A percentile compares a stretch with the other conserved stretches of the same genome.
phyloP scores from a whole-genome alignment of 2,797 vertebrate genomes.

The Nyctibius grandis region DNA sequence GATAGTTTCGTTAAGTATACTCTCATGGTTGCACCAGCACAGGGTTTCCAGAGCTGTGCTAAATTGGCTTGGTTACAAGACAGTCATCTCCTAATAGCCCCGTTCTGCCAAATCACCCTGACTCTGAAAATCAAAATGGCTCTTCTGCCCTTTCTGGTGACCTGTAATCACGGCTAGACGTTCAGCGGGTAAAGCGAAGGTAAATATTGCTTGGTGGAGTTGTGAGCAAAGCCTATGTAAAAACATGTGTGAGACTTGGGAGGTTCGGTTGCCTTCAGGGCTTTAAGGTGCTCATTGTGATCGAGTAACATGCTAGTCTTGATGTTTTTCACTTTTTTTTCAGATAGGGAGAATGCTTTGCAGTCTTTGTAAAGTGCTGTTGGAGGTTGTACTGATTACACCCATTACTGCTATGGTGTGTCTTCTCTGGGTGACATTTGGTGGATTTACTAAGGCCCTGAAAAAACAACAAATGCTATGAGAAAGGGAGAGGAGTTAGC shows the following conservation, averaged over 20 bases:
- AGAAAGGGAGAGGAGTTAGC: background rate
- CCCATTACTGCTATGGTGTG: background rate
- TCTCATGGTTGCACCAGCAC: background rate
- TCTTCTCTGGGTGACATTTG: background rate
- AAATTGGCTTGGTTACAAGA: background rate
- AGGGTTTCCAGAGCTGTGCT: background rate
- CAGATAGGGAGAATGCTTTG: background rate
- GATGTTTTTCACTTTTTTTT: background rate
- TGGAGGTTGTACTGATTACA: background rate
- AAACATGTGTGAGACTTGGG: background rate
- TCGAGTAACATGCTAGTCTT: background rate
- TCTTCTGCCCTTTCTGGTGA: background rate
- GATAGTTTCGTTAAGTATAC: background rate
- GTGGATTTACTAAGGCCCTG: background rate
- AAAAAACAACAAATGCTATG: background rate
- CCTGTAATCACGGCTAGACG: fast-evolving
- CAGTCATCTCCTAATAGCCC: background rate
- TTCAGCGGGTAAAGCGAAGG: background rate
- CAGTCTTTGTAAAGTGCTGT: background rate
- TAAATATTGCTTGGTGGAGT: background rate
- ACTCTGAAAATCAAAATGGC: background rate
- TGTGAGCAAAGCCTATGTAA: background rate
- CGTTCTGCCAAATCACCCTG: background rate
- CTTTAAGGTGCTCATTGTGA: background rate
- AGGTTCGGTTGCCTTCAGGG: background rate